A percentile compares a stretch with the other conserved stretches of the same genome.
phyloP scores from a whole-genome alignment of 2,113 vertebrate genomes.

The Pipa parva region DNA sequence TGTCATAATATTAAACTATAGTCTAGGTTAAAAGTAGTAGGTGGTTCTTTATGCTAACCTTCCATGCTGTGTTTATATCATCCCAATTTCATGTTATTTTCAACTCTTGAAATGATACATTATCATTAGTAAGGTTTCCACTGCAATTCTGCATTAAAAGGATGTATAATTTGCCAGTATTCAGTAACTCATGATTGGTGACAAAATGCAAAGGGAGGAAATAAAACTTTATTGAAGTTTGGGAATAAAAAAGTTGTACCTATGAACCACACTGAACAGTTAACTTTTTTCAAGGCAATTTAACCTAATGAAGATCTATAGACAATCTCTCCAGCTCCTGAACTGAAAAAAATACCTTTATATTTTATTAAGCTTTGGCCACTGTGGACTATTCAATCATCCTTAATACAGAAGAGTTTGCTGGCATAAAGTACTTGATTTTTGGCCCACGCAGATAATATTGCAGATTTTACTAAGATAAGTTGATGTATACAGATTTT shows the following conservation, averaged over 20 bases:
- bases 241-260: conserved; percentile 42
- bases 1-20: no score
- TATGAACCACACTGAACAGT: conserved; percentile 42
- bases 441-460: conserved; percentile 44
- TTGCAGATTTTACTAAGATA: conserved; percentile 12
- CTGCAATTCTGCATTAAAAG: no score
- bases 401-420: conserved; percentile 51
- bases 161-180: no score
- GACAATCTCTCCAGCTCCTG: conserved; percentile 58
- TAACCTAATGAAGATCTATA: conserved; percentile 64
- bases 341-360: conserved; percentile 54
- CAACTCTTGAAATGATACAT: no score
- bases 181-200: background rate
- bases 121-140: no score
- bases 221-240: conserved; percentile 5
- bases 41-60: no score
- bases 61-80: no score
- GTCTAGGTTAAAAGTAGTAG: no score
- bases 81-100: no score
- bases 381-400: conserved; percentile 58
- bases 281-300: conserved; percentile 56
- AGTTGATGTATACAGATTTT: background rate
- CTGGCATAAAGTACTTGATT: conserved; percentile 48
- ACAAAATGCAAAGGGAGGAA: no score
- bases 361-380: conserved; percentile 55